Evolutionary conservation across 2,113 vertebrate genomes (phyloP).

Genomic region (Elephantulus edwardii): DNA sequence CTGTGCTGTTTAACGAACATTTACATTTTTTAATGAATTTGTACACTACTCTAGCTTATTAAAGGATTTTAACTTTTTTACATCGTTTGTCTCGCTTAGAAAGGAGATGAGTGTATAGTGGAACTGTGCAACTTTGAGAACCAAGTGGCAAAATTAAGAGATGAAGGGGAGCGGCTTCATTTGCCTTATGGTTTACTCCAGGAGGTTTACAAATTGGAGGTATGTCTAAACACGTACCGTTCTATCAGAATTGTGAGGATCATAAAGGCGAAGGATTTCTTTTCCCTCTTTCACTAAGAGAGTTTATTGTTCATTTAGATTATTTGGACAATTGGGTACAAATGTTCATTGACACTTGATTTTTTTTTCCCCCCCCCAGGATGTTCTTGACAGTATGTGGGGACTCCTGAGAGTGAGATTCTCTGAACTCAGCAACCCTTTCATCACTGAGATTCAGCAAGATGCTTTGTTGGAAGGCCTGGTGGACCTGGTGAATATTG

Average conservation of each 20-base stretch:
- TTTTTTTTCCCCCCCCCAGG: constrained; percentile 82
- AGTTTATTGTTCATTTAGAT: background rate
- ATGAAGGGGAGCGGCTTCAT: constrained; percentile 79
- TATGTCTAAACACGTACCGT: constrained; percentile 70
- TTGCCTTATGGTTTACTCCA: constrained; percentile 83
- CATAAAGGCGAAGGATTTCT: background rate
- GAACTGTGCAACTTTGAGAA: constrained; percentile 85
- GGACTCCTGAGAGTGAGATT: constrained; percentile 77
- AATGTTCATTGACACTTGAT: background rate
- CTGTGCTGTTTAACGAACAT: too few species aligned
- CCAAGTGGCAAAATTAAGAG: constrained; percentile 84
- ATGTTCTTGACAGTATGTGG: constrained; percentile 84
- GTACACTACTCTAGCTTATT: background rate
- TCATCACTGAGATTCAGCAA: constrained; percentile 81
- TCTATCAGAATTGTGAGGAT: background rate
- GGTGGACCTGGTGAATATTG: constrained; percentile 83
- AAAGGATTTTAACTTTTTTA: background rate
- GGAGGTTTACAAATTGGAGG: constrained; percentile 88
- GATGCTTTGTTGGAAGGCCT: constrained; percentile 84
- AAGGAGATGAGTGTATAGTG: constrained; percentile 70
- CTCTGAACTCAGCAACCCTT: constrained; percentile 79
- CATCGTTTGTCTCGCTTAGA: constrained; percentile 78
- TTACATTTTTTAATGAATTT: background rate
- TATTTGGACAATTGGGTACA: background rate
- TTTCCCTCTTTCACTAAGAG: background rate